Evolutionary conservation across 2,113 vertebrate species (phyloP).

Genomic region (Spizaetus ornatus): DNA sequence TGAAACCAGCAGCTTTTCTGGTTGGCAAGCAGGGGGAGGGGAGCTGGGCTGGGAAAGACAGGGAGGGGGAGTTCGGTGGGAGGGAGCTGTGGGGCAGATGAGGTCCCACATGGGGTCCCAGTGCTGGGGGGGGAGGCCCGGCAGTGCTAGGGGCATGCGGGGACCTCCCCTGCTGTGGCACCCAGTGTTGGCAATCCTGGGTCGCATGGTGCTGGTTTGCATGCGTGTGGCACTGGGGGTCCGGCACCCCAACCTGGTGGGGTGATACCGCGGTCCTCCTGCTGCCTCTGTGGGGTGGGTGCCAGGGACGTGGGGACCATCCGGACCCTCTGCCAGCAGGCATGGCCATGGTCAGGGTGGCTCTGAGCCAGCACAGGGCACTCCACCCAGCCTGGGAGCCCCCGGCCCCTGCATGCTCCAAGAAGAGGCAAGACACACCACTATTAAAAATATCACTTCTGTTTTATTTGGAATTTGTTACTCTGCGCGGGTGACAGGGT

Average conservation of each 20-base stretch:
- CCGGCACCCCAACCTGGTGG: background rate
- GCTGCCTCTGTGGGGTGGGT: background rate
- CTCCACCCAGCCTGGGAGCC: background rate
- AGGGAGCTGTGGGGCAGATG: background rate
- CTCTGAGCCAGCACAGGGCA: background rate
- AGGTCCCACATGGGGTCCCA: background rate
- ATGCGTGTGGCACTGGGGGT: background rate
- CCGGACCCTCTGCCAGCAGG: background rate
- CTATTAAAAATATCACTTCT: constrained; percentile 70
- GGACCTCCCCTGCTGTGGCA: fast-evolving
- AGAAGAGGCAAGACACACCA: background rate
- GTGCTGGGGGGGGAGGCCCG: too few species aligned
- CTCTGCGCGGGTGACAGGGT: constrained; percentile 53
- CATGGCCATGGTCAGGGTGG: too few species aligned
- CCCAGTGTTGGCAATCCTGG: background rate
- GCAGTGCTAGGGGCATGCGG: background rate
- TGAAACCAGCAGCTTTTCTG: constrained; percentile 52
- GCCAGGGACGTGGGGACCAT: background rate
- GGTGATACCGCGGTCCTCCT: background rate
- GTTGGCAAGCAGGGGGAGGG: constrained; percentile 12
- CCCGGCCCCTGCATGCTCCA: fast-evolving
- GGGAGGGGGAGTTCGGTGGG: fast-evolving
- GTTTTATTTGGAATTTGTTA: constrained; percentile 67
- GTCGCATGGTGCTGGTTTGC: background rate
- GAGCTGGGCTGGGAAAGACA: background rate